phyloP scores from a whole-genome alignment of 2,888 invertebrate genomes.

The Eupithecia dodoneata region DNA sequence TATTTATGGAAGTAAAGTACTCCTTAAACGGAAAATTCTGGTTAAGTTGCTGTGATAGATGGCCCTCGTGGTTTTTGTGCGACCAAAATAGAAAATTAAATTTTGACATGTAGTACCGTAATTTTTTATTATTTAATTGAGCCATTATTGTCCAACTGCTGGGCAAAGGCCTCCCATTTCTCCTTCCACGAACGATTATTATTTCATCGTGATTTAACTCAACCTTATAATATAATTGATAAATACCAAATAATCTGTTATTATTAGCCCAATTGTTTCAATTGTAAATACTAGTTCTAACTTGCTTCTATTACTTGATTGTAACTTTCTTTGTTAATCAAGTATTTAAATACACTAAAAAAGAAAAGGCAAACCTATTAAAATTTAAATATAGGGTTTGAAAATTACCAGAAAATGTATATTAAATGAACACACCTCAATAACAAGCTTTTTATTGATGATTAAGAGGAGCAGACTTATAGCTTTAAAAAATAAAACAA shows the following conservation, averaged over 20 bases:
- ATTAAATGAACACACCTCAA: background rate
- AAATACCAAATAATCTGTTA: background rate
- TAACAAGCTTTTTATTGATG: background rate
- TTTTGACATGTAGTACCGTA: background rate
- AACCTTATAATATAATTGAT: background rate
- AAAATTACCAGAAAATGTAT: background rate
- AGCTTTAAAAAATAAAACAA: background rate
- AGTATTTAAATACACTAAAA: too few species aligned
- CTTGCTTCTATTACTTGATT: too few species aligned
- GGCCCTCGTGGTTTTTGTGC: conserved; percentile 1
- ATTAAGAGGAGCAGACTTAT: background rate
- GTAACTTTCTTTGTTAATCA: too few species aligned
- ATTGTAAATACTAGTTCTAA: too few species aligned
- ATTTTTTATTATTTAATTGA: too few species aligned
- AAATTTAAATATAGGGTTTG: background rate
- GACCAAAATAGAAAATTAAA: background rate
- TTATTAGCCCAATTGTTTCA: too few species aligned
- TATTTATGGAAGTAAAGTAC: conserved; percentile 76
- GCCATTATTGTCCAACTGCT: too few species aligned
- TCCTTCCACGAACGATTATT: too few species aligned
- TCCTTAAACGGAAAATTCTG: conserved; percentile 70
- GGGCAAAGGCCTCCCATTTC: too few species aligned
- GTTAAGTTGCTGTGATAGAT: conserved; percentile 53
- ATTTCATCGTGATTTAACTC: background rate
- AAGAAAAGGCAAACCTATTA: too few species aligned